Base-by-base conservation (phyloP, 1,140 invertebrate genomes). In the Saccostrea cuccullata region DNA sequence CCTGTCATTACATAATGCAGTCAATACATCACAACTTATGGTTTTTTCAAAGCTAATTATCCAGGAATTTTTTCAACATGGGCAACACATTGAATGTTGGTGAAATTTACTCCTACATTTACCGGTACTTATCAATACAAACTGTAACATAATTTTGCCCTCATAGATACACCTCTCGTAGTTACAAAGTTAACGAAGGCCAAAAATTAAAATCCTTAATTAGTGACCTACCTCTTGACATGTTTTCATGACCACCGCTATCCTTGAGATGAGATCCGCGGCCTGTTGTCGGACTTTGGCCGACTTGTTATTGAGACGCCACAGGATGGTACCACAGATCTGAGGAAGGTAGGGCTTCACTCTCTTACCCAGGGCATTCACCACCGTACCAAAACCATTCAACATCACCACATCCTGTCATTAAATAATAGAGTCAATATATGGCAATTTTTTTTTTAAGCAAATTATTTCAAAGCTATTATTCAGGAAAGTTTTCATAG, bases 241-340 rank as follows among this genome's bases (percentile, higher is more conserved):
- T 15, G 98, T 99, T 94, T 99, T 99, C 99, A 99, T 99, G 0
- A 99, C 99, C 30, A 98, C 98, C 1, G 99, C 99, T 92, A 99
- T 99, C 60, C 98, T 96, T 0, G 98, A 99, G 92, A 99, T 99
- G 77, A 99, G 96, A 96, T 99, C 99, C 15, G 99, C 99, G 0
- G 99, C 99, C 96, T 99, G 99, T 94, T 99, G 99, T 84, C 99
- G 96, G 2, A 99, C 99, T 96, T 99, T 99, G 3, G 99, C 99
- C 0, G 98, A 99, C 95, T 99, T 99, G 94, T 99, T 99, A 95
- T 99, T 99, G 90, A 99, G 96, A 88, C 99, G 96, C 99, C 99
- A 99, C 20, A 99, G 96, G 93, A 99, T 99, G 0, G 99, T 99
- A 97, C 99, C 99, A 94, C 99, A 99, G 93, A 99, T 99, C 96